Conservation (phyloP, 2,113 vertebrate species). For the Calyptomena viridis region DNA sequence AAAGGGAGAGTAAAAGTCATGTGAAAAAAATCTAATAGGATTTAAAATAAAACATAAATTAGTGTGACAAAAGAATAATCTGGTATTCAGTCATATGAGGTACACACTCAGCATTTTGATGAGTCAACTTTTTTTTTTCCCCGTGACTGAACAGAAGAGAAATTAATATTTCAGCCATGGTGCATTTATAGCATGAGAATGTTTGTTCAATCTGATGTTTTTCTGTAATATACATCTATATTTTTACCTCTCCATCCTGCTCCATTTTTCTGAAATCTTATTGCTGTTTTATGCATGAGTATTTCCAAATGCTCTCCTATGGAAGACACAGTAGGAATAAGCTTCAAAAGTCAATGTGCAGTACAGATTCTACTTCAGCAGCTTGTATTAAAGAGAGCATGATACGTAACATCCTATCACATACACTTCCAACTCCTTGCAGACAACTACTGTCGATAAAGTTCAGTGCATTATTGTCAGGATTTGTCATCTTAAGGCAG, state of each 20-base stretch:
- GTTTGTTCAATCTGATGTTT: neutral
- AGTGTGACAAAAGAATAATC: neutral
- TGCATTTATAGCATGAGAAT: neutral
- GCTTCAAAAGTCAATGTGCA: neutral
- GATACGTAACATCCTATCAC: neutral
- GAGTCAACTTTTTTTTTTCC: neutral
- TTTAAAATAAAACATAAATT: neutral
- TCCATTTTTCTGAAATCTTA: neutral
- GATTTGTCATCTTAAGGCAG: neutral
- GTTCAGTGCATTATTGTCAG: neutral
- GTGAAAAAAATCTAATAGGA: neutral
- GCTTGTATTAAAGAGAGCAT: neutral
- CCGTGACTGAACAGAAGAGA: neutral
- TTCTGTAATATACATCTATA: neutral
- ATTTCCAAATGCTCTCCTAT: neutral
- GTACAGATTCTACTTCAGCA: neutral
- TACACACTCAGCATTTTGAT: neutral
- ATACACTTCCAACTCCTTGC: neutral
- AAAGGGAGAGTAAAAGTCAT: neutral
- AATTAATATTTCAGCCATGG: neutral
- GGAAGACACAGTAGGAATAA: neutral
- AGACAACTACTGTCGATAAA: neutral
- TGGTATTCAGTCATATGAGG: neutral
- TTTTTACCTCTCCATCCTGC: neutral
- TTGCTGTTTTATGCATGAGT: neutral